Evolutionary conservation across 2,888 invertebrate species (phyloP), one percentile per base, ranked within the genome.

Genomic region (Sinopyrophorus schimmeli): DNA sequence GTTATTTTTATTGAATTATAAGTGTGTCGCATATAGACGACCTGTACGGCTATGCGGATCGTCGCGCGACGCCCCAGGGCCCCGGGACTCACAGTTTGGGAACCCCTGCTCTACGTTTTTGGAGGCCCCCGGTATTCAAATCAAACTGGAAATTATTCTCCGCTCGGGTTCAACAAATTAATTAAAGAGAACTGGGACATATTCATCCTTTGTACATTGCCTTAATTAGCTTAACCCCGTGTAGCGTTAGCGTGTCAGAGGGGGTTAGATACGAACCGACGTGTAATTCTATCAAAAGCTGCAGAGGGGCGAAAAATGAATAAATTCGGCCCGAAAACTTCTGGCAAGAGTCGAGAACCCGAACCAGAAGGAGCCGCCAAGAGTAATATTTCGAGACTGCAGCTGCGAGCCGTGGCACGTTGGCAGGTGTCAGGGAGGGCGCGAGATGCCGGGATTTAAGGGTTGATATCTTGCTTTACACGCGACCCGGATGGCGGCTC

Each of bases 311-410:
- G 20, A 6, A 20, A 20, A 20, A 20, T 5, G n/a, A n/a, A n/a
- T n/a, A n/a, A n/a, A n/a, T n/a, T n/a, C n/a, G n/a, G 34, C 34
- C 34, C n/a, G 21, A 14, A 34, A 21, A 35, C 35, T 35, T 35
- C 12, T n/a, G 15, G 21, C n/a, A 21, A 16, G n/a, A n/a, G n/a
- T n/a, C n/a, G 15, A 24, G 35, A 15, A 35, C 24, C 24, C 35
- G 24, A 24, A 15, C 17, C 35, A 16, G n/a, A n/a, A n/a, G n/a
- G n/a, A n/a, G 5, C 24, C 35, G 15, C 32, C 23, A 35, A 24
- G n/a, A n/a, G 35, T 24, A 35, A 35, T 35, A 35, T 35, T 35
- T 35, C 16, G 23, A 21, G 35, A 35, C 35, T 35, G 24, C 35
- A 35, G 35, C 35, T 35, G 35, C 10, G 35, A 35, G 24, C 35